Evolutionary conservation across 2,797 vertebrate species (phyloP).

Genomic region (Notamacropus eugenii): DNA sequence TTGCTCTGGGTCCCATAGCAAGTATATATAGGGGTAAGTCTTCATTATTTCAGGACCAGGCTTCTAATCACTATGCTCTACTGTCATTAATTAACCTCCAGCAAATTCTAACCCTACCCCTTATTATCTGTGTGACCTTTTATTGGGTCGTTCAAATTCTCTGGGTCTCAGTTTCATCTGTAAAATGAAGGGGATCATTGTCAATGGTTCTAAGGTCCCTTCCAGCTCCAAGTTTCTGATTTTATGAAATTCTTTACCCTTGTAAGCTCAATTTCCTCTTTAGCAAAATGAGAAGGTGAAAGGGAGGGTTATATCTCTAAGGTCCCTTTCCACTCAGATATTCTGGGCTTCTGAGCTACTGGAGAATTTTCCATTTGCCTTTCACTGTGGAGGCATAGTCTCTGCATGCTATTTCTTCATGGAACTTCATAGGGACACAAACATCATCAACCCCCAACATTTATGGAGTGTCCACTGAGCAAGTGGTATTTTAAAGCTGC

Average conservation of each 20-base stretch:
- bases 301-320: background rate
- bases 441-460: background rate
- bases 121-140: background rate
- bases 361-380: background rate
- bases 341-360: background rate
- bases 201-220: background rate
- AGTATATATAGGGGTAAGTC: background rate
- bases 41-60: background rate
- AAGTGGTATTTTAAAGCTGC: background rate
- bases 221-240: background rate
- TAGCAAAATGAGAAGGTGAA: background rate
- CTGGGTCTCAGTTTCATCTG: background rate
- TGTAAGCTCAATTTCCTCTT: background rate
- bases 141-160: background rate
- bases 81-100: background rate
- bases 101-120: background rate
- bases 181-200: background rate
- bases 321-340: background rate
- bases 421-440: slow-evolving; percentile 34
- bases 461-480: background rate
- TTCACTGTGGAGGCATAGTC: background rate
- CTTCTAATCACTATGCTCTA: background rate
- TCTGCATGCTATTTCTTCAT: slow-evolving; percentile 24
- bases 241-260: background rate
- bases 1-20: background rate